These are phyloP conservation scores for Ceratitis capitata DNA, from an alignment of 1,140 invertebrate genomes.

Conservation along the genomic window DNA sequence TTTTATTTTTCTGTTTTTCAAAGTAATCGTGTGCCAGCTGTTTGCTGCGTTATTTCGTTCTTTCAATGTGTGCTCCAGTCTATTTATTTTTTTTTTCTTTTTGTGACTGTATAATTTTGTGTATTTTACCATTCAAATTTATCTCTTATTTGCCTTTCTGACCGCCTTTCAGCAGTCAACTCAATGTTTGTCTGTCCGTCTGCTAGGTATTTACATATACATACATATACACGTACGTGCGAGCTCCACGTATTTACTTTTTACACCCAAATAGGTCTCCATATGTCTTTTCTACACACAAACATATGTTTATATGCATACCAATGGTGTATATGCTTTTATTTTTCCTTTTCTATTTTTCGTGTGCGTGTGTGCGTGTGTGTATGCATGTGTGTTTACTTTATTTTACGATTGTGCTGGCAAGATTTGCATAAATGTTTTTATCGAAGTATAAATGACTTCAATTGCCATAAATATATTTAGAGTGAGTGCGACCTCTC, in stretches of 20 bases:
- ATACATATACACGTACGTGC: background rate
- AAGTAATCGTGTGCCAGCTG: too few species aligned
- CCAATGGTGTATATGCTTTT: too few species aligned
- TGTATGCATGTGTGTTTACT: constrained; percentile 40
- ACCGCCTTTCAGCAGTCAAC: background rate
- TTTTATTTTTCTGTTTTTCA: background rate
- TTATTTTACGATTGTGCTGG: constrained; percentile 51
- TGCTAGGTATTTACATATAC: background rate
- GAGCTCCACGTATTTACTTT: background rate
- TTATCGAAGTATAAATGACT: constrained; percentile 61
- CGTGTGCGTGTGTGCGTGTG: constrained; percentile 40
- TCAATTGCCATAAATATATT: constrained; percentile 51
- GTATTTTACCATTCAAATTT: background rate
- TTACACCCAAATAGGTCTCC: background rate
- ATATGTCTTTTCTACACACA: too few species aligned
- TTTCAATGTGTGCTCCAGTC: background rate
- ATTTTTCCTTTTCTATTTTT: background rate
- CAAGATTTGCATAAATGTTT: constrained; percentile 60
- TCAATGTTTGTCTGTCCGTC: background rate
- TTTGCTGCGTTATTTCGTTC: background rate
- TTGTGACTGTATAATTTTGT: background rate
- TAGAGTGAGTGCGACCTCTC: background rate
- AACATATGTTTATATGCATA: too few species aligned
- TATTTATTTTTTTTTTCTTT: background rate
- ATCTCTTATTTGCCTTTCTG: constrained; percentile 1